phyloP scores from a whole-genome alignment of 2,888 invertebrate species.

The Tricholauxania praeusta region DNA sequence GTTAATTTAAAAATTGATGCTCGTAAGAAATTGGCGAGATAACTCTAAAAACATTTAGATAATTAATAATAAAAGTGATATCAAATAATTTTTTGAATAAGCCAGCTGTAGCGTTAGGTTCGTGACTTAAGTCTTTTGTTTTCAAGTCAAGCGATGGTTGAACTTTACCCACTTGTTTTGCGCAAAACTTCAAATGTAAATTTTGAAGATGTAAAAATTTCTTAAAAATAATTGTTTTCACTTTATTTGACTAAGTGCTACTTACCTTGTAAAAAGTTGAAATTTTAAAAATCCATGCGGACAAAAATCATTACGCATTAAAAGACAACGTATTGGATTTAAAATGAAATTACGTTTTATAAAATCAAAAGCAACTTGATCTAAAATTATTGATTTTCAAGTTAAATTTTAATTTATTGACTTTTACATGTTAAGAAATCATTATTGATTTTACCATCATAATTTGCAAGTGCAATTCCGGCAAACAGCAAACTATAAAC shows the following conservation, averaged over 20 bases:
- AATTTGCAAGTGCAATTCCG: constrained; percentile 8
- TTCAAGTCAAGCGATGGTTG: background rate
- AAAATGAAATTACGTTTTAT: constrained; percentile 56
- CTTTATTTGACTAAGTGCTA: background rate
- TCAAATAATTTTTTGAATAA: too few relatives aligned
- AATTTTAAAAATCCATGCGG: constrained; percentile 55
- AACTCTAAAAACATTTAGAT: too few relatives aligned
- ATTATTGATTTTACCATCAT: constrained; percentile 4
- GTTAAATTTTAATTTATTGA: too few relatives aligned
- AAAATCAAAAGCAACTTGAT: constrained; percentile 49
- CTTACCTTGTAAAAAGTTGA: constrained; percentile 56
- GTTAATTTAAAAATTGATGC: too few relatives aligned
- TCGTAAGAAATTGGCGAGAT: too few relatives aligned
- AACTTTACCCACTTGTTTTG: constrained; percentile 4
- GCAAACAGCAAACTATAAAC: background rate
- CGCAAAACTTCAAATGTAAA: too few relatives aligned
- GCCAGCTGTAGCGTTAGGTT: constrained; percentile 1
- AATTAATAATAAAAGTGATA: too few relatives aligned
- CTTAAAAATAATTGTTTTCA: too few relatives aligned
- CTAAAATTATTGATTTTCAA: constrained; percentile 21
- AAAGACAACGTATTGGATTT: constrained; percentile 58
- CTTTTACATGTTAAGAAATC: too few relatives aligned
- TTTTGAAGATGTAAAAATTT: too few relatives aligned
- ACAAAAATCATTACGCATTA: constrained; percentile 53
- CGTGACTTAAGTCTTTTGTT: constrained; percentile 35